Evolutionary conservation across 2,888 invertebrate genomes (phyloP).

Genomic region (Metellina segmentata): DNA sequence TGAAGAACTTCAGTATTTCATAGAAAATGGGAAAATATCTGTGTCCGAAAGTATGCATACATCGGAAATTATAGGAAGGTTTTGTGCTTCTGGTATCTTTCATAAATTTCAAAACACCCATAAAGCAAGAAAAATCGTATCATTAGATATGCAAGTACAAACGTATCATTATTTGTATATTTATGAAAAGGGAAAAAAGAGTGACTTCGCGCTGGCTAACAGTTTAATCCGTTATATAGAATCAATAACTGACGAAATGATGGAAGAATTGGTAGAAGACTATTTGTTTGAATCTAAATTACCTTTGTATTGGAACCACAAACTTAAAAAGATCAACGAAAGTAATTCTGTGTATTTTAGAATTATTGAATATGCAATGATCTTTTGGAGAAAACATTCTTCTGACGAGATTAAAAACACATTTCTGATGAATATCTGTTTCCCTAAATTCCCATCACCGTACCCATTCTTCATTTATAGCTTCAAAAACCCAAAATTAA

Average conservation of each 20-base stretch:
- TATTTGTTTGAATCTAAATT: background rate
- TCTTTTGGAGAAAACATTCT: background rate
- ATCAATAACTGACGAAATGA: constrained; percentile 22
- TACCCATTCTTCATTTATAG: constrained; percentile 13
- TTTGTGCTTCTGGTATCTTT: background rate
- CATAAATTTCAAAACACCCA: background rate
- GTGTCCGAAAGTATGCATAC: background rate
- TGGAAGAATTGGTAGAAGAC: constrained; percentile 7
- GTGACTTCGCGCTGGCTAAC: background rate
- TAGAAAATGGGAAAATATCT: background rate
- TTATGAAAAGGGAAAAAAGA: background rate
- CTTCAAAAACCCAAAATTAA: background rate
- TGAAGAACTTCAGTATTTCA: background rate
- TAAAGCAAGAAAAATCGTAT: background rate
- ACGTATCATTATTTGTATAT: background rate
- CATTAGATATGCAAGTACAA: background rate
- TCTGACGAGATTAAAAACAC: background rate
- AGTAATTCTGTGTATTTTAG: background rate
- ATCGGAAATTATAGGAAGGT: background rate
- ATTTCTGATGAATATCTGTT: background rate
- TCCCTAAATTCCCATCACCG: background rate
- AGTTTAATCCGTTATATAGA: background rate
- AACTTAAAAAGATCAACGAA: background rate
- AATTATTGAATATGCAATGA: background rate
- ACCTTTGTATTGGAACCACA: background rate